Evolutionary conservation across 2,888 invertebrate species (phyloP).

Genomic region (Fragum sueziense): DNA sequence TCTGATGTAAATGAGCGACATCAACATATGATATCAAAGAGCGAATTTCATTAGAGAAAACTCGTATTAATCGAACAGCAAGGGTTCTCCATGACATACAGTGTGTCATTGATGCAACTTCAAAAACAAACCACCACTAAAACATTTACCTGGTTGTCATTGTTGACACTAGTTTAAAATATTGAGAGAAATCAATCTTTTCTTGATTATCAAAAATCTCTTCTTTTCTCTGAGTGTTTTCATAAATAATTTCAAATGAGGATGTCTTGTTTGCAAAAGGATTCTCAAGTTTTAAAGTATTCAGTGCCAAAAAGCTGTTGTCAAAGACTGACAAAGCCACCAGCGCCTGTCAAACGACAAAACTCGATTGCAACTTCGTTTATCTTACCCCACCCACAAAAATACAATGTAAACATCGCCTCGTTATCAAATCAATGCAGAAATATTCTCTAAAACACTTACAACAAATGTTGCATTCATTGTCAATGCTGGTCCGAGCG

Average conservation of each 20-base stretch:
- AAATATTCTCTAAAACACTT: slow-evolving; percentile 26
- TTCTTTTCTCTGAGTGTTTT: background rate
- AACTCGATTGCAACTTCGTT: background rate
- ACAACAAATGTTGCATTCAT: slow-evolving; percentile 64
- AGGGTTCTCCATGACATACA: no score
- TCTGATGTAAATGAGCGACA: no score
- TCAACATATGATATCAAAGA: no score
- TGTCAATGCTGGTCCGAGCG: background rate
- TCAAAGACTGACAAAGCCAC: background rate
- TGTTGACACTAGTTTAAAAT: no score
- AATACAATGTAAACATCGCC: background rate
- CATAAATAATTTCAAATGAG: no score
- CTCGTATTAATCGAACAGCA: no score
- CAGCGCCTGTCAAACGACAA: background rate
- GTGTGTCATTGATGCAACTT: no score
- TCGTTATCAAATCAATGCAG: background rate
- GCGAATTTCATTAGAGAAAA: no score
- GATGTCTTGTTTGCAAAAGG: no score
- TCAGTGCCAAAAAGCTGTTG: background rate
- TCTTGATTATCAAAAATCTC: background rate
- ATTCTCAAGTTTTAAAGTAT: background rate
- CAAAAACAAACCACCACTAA: background rate
- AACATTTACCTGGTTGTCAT: background rate
- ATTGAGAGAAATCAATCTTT: no score
- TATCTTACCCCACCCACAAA: slow-evolving; percentile 33